Conservation (phyloP, 2,888 invertebrate species). For the Stictocephala bisonia region DNA sequence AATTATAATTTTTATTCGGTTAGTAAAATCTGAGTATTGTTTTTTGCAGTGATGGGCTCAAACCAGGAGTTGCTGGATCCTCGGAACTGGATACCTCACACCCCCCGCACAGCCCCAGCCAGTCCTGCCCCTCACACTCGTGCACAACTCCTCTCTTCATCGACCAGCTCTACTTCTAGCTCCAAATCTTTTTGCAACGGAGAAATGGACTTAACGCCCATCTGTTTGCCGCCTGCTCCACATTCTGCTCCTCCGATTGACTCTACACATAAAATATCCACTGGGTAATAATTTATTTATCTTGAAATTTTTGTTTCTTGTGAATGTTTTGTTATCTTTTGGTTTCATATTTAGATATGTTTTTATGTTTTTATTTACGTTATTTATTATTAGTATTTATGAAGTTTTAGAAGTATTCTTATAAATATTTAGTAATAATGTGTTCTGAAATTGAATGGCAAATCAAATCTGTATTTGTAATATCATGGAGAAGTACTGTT, state of each 20-base stretch:
- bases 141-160: conserved; percentile 58
- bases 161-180: conserved; percentile 66
- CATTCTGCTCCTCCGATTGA: conserved; percentile 19
- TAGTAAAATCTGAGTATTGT: no score
- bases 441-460: no score
- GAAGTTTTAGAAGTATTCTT: no score
- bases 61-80: conserved; percentile 75
- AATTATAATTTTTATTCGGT: no score
- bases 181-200: conserved; percentile 50
- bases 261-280: conserved; percentile 36
- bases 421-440: no score
- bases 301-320: not conserved
- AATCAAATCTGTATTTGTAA: no score
- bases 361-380: no score
- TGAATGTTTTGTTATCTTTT: not conserved
- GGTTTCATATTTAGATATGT: no score
- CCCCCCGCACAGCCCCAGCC: conserved; percentile 44
- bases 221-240: conserved; percentile 12
- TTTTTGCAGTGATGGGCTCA: conserved; percentile 71
- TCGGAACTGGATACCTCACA: conserved; percentile 65
- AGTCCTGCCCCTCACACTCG: conserved; percentile 54
- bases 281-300: conserved; percentile 46
- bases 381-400: no score
- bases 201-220: conserved; percentile 36
- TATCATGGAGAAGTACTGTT: no score